These are phyloP conservation scores for Siniperca obscura DNA, from an alignment of 2,797 vertebrate species.

Conservation along the genomic window DNA sequence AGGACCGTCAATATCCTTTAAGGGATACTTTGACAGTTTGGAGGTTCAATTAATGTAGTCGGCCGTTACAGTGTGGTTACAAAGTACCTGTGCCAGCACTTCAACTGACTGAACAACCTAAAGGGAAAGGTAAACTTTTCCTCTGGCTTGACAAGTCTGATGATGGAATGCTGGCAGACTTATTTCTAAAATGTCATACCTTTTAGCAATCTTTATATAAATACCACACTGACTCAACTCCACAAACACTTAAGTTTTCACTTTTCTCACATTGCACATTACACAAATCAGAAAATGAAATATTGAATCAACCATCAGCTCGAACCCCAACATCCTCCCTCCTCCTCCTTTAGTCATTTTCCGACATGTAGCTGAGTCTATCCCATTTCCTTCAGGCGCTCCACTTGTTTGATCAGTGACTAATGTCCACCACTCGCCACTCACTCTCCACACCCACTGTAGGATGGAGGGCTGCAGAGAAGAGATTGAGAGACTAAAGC, in stretches of 20 bases:
- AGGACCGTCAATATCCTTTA: constrained; percentile 23
- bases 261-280: constrained; percentile 15
- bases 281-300: constrained; percentile 34
- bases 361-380: constrained; percentile 58
- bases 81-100: constrained; percentile 19
- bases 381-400: constrained; percentile 65
- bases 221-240: constrained; percentile 11
- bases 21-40: constrained; percentile 13
- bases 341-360: constrained; percentile 56
- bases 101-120: constrained; percentile 1
- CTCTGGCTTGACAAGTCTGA: background rate
- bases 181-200: constrained; percentile 25
- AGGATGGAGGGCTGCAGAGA: constrained; percentile 15
- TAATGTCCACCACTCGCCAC: constrained; percentile 66
- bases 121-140: constrained; percentile 39
- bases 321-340: constrained; percentile 29
- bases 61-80: background rate
- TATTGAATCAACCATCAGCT: constrained; percentile 35
- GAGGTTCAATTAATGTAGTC: constrained; percentile 20
- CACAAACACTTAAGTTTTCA: constrained; percentile 10
- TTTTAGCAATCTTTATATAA: constrained; percentile 6
- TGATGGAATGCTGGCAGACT: constrained; percentile 13
- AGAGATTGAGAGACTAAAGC: constrained; percentile 27
- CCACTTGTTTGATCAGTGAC: constrained; percentile 80
- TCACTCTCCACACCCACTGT: constrained; percentile 61